Percentiles rank a stretch among this genome's conserved stretches.
Evolutionary conservation across 2,797 vertebrate genomes (phyloP).

Genomic region (Characodon lateralis): DNA sequence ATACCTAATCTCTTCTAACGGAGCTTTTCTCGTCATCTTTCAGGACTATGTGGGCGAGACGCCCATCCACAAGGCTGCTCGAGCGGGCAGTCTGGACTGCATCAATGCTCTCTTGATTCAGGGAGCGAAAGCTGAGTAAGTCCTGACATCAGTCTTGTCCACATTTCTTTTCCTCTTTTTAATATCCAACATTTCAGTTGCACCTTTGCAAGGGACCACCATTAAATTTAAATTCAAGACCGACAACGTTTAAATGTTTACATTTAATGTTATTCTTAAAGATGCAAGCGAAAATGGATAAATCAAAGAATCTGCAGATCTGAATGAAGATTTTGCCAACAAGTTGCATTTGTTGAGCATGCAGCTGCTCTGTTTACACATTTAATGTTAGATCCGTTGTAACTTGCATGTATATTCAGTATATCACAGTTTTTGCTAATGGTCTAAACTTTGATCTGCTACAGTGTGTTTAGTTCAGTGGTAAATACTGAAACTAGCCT

Average conservation of each 20-base stretch:
- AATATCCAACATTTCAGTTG: conserved; percentile 60
- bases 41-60: conserved; percentile 99
- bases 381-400: not conserved
- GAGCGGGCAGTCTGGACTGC: conserved; percentile 97
- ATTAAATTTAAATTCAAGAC: conserved; percentile 54
- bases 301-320: conserved; percentile 13
- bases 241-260: not conserved
- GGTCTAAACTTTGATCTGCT: not conserved
- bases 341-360: not conserved
- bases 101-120: conserved; percentile 94
- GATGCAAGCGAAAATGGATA: not conserved
- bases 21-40: conserved; percentile 51
- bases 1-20: not conserved
- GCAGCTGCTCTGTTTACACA: conserved; percentile 6
- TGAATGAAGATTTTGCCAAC: not conserved
- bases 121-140: conserved; percentile 98
- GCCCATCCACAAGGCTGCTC: conserved; percentile 98
- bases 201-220: conserved; percentile 77
- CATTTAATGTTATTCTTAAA: not conserved
- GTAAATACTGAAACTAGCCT: not conserved
- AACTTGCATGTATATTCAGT: not conserved
- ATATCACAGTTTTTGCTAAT: not conserved
- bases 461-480: not conserved
- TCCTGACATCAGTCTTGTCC: conserved; percentile 73
- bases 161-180: conserved; percentile 65